Percentiles rank a stretch among this genome's conserved stretches.
Evolutionary conservation across 37 sponge, comb jelly and placozoan species (phyloP).

Genomic region (Aplysina aerophoba): DNA sequence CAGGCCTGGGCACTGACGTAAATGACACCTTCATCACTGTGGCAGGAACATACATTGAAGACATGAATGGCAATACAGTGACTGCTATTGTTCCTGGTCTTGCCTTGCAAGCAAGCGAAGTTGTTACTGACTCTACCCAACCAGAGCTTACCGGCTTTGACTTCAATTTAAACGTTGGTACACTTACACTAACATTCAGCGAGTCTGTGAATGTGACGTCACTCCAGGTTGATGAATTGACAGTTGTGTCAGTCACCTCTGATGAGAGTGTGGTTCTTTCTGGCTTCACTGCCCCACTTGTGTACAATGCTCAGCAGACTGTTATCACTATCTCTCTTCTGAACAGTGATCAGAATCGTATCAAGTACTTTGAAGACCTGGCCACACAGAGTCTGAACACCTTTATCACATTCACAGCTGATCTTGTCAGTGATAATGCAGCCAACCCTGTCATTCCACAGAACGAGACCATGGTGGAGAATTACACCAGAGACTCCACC

Average conservation of each 20-base stretch:
- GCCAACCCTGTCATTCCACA: conserved; percentile 60
- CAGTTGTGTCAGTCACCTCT: conserved; percentile 36
- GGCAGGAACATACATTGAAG: conserved; percentile 35
- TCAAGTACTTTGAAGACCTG: conserved; percentile 65
- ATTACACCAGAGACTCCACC: conserved; percentile 60
- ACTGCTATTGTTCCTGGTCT: neutral
- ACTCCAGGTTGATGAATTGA: conserved; percentile 59
- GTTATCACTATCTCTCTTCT: conserved; percentile 60
- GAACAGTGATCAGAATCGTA: conserved; percentile 56
- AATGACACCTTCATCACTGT: conserved; percentile 75
- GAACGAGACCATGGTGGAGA: conserved; percentile 5
- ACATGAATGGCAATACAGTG: conserved; percentile 77
- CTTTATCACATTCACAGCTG: conserved; percentile 61
- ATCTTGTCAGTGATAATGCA: conserved; percentile 68
- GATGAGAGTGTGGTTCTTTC: conserved; percentile 33
- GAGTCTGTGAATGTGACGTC: conserved; percentile 78
- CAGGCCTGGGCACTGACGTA: conserved; percentile 59
- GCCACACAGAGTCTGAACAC: conserved; percentile 58
- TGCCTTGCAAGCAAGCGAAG: conserved; percentile 45
- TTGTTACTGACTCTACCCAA: conserved; percentile 50
- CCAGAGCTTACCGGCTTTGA: conserved; percentile 64
- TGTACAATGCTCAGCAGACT: conserved; percentile 4
- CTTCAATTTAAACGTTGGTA: conserved; percentile 71
- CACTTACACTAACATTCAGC: conserved; percentile 71
- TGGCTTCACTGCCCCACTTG: conserved; percentile 30